Conservation (phyloP, 2,113 vertebrate genomes). For the Zeus faber region DNA sequence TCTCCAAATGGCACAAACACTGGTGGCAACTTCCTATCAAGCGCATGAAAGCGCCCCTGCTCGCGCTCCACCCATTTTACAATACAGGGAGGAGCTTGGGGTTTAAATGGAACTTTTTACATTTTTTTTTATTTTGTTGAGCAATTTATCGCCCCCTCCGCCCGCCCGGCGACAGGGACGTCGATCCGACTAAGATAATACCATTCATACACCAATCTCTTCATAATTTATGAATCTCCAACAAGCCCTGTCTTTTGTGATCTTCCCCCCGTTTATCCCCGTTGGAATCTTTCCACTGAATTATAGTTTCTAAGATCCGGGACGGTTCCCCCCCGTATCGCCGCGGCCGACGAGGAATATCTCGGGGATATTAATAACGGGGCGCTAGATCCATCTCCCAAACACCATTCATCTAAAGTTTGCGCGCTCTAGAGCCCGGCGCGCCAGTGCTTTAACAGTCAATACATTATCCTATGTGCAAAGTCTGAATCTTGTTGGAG, state of each 20-base stretch:
- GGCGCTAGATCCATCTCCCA: slow-evolving; percentile 41
- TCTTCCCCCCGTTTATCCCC: not conserved
- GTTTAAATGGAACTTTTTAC: not conserved
- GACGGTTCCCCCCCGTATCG: slow-evolving; percentile 38
- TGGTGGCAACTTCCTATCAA: too few relatives aligned
- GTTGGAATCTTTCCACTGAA: slow-evolving; percentile 20
- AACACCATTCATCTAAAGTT: slow-evolving; percentile 67
- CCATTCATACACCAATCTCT: slow-evolving; percentile 29
- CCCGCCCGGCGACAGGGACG: slow-evolving; percentile 30
- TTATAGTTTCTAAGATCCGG: slow-evolving; percentile 20
- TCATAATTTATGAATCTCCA: slow-evolving; percentile 25
- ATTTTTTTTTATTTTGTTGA: not conserved
- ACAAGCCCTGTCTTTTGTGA: slow-evolving; percentile 23
- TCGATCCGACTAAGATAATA: slow-evolving; percentile 34
- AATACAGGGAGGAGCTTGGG: too few relatives aligned
- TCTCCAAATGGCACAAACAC: too few relatives aligned
- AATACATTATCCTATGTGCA: slow-evolving; percentile 75
- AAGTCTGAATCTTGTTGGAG: slow-evolving; percentile 66
- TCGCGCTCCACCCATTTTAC: too few relatives aligned
- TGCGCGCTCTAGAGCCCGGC: slow-evolving; percentile 53
- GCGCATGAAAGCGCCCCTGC: too few relatives aligned
- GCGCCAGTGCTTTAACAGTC: slow-evolving; percentile 70
- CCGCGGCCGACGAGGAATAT: slow-evolving; percentile 39
- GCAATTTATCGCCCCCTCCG: slow-evolving; percentile 13
- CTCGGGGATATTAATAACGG: slow-evolving; percentile 48